These are phyloP conservation scores for Anthophora plumipes DNA, from an alignment of 2,888 invertebrate species.

Conservation along the genomic window DNA sequence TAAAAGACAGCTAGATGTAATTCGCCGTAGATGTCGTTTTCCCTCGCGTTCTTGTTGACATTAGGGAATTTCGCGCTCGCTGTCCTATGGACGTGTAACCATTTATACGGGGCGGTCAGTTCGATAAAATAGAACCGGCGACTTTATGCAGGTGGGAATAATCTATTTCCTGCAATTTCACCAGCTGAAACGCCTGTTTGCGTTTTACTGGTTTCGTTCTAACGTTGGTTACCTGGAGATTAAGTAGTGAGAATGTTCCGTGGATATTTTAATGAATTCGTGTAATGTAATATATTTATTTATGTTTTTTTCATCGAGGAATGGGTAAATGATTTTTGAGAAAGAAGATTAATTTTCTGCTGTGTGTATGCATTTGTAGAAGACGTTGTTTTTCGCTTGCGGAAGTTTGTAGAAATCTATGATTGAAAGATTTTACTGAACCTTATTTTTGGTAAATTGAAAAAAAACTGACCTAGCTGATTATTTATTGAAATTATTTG, in stretches of 20 bases:
- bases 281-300: background rate
- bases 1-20: conserved; percentile 49
- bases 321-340: background rate
- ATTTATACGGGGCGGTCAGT: conserved; percentile 9
- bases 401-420: no score
- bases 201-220: background rate
- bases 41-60: conserved; percentile 41
- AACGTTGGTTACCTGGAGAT: background rate
- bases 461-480: no score
- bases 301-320: no score
- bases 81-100: conserved; percentile 38
- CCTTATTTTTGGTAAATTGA: no score
- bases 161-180: conserved; percentile 17
- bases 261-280: background rate
- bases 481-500: no score
- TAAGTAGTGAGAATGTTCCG: background rate
- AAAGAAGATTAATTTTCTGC: background rate
- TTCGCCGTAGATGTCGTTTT: conserved; percentile 39
- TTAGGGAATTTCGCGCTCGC: conserved; percentile 41
- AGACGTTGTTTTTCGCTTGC: no score
- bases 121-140: conserved; percentile 12
- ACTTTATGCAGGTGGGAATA: conserved; percentile 13
- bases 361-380: no score
- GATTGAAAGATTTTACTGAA: no score
- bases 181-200: background rate